Evolutionary conservation across 2,888 invertebrate genomes (phyloP).

Genomic region (Noctua janthina): DNA sequence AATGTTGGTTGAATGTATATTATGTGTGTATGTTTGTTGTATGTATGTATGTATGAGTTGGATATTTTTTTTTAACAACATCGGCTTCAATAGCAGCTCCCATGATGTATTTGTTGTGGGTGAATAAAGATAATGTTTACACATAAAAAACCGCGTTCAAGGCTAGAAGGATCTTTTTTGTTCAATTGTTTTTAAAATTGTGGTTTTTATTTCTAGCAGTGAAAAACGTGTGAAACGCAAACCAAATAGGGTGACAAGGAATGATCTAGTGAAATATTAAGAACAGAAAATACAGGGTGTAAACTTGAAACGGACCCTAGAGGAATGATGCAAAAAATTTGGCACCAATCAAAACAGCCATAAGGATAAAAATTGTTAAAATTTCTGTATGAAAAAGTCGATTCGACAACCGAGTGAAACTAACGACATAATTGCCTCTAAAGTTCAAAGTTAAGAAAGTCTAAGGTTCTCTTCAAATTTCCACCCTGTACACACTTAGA

Average conservation of each 20-base stretch:
- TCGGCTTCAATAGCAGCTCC: constrained; percentile 35
- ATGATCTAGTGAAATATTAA: constrained; percentile 19
- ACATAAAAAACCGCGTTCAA: constrained; percentile 39
- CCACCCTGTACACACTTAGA: constrained; percentile 16
- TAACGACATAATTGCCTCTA: not conserved
- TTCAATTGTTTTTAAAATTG: not conserved
- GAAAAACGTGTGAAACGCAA: constrained; percentile 26
- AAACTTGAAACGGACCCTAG: not conserved
- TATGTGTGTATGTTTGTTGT: constrained; percentile 21
- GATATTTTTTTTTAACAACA: not conserved
- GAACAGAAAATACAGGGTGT: constrained; percentile 1
- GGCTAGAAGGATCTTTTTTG: constrained; percentile 32
- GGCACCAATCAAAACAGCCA: not conserved
- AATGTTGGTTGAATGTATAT: constrained; percentile 55
- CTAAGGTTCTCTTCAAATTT: not conserved
- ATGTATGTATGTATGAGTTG: constrained; percentile 23
- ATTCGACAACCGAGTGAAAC: not conserved
- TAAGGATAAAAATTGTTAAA: not conserved
- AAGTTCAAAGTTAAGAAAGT: too few relatives aligned
- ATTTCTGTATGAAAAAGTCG: not conserved
- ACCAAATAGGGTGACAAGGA: constrained; percentile 12
- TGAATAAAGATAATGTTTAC: constrained; percentile 32
- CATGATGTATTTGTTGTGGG: constrained; percentile 41
- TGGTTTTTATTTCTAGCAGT: constrained; percentile 44
- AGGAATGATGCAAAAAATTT: not conserved